phyloP scores from a whole-genome alignment of 1,140 invertebrate genomes.

The Ectropis grisescens region DNA sequence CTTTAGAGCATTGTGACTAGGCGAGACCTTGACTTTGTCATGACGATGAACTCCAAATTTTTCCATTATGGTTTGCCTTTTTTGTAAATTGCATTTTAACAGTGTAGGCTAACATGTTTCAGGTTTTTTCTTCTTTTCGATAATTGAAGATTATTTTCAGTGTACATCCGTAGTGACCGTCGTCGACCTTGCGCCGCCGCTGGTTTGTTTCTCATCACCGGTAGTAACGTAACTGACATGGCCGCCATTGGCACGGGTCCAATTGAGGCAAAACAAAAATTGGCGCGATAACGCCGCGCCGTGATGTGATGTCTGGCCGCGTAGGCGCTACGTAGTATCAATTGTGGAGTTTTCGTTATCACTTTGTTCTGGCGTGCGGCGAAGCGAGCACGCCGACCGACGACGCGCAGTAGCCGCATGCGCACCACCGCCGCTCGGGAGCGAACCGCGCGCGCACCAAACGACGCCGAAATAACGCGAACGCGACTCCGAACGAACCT shows the following conservation, averaged over 20 bases:
- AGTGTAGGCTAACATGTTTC: too few species aligned
- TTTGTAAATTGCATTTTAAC: too few species aligned
- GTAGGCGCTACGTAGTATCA: slow-evolving; percentile 26
- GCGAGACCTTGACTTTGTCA: too few species aligned
- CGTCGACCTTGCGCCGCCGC: background rate
- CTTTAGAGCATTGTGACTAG: too few species aligned
- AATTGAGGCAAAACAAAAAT: slow-evolving; percentile 33
- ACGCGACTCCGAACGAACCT: slow-evolving; percentile 42
- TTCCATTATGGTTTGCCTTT: too few species aligned
- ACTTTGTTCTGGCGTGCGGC: slow-evolving; percentile 42
- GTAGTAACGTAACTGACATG: slow-evolving; percentile 19
- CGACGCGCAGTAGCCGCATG: slow-evolving; percentile 32
- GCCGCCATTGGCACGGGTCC: slow-evolving; percentile 34
- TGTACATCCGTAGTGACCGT: too few species aligned
- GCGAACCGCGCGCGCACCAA: slow-evolving; percentile 16
- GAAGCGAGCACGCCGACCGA: slow-evolving; percentile 39
- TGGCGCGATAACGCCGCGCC: slow-evolving; percentile 16
- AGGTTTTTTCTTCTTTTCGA: too few species aligned
- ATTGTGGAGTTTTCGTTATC: slow-evolving; percentile 51
- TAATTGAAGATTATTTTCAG: too few species aligned
- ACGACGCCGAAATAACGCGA: slow-evolving; percentile 21
- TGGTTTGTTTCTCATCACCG: slow-evolving; percentile 26
- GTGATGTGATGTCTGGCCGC: slow-evolving; percentile 18
- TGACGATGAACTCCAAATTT: too few species aligned
- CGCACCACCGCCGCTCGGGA: too few species aligned